Evolutionary conservation across 2,113 vertebrate genomes (phyloP).

Genomic region (Irena cyanogastra): DNA sequence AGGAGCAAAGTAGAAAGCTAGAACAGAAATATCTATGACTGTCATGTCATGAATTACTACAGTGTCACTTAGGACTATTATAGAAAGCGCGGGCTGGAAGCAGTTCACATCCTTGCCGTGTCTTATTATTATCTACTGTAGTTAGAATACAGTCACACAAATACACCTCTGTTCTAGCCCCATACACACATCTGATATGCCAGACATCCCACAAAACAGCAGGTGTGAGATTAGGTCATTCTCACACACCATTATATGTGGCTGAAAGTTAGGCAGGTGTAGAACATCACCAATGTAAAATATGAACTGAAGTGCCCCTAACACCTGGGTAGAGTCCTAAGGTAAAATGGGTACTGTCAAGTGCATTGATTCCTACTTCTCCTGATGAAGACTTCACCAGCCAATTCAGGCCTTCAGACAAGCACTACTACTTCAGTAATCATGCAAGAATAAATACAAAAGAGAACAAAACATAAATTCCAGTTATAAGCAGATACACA

Average conservation of each 20-base stretch:
- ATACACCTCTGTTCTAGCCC: neutral
- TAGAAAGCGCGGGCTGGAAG: neutral
- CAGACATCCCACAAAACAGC: neutral
- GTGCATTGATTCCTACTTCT: neutral
- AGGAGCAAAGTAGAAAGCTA: neutral
- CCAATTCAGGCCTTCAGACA: neutral
- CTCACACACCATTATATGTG: neutral
- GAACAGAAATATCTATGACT: neutral
- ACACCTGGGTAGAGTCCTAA: neutral
- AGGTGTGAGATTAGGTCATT: neutral
- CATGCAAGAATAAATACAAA: neutral
- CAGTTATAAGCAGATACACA: neutral
- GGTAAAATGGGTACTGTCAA: neutral
- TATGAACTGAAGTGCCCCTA: neutral
- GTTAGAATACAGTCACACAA: neutral
- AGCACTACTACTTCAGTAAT: neutral
- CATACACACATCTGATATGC: neutral
- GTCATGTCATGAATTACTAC: neutral
- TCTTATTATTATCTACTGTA: neutral
- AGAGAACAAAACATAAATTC: neutral
- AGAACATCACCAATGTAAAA: neutral
- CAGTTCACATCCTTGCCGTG: neutral
- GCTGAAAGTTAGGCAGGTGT: neutral
- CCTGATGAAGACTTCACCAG: neutral
- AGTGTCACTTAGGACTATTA: neutral